Base-by-base conservation (phyloP, 2,797 vertebrate species). In the Podargus strigoides region DNA sequence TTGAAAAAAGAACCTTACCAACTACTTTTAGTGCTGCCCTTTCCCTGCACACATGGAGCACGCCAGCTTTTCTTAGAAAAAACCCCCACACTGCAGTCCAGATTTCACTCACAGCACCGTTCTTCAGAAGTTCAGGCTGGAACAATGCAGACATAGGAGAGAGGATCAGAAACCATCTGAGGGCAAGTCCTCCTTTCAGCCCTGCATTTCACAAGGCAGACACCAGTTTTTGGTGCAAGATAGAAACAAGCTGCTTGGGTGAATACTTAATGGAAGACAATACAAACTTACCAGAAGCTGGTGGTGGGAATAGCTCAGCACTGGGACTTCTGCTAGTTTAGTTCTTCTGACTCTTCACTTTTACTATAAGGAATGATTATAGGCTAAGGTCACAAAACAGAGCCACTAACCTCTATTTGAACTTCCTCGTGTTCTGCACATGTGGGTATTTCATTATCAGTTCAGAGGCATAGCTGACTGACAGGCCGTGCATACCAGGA, bases 381-480 rank as follows among this genome's bases (percentile, higher is more conserved):
- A 93, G 60, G 41, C 75, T 93, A 79, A 94, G 89, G 89, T 88
- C 93, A 64, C 90, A 89, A 85, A 89, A 68, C 84, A 85, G 90
- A 94, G 81, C 69, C 72, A 53, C 90, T 96, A 94, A 96, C 87
- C 94, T 95, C 92, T 89, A 67, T 7, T 67, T 96, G 95, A 97
- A 96, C 95, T 96, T 96, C 95, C 95, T 95, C 1, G 6, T 77
- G 70, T 64, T 95, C 32, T 3, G 72, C 86, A 59, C 86, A 89
- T 85, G 85, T 86, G 82, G 56, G 67, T 74, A 63, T 93, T 95
- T 93, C 84, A 72, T 95, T 96, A 85, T 84, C 42, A 4, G 85
- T 90, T 87, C 88, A 77, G 85, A 89, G 82, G 68, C 85, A 62
- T 32, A 87, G 75, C 83, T 85, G 94, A n/a, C 72, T 93, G 89